Evolutionary conservation across 2,113 vertebrate genomes (phyloP).

Genomic region (Anguilla japonica): DNA sequence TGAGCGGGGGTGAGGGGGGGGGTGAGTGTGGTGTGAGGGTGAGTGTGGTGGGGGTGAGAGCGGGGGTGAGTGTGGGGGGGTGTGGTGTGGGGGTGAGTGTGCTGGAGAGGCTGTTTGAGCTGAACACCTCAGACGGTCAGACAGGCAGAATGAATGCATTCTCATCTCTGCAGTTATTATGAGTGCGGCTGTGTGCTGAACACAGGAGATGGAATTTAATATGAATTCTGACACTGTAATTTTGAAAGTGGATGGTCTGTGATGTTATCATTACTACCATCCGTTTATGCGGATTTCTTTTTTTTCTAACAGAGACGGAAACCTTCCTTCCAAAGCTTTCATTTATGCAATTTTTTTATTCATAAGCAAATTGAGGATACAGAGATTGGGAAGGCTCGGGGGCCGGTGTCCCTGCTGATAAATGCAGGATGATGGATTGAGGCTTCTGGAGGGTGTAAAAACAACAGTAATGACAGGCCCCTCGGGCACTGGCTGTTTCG

Average conservation of each 20-base stretch:
- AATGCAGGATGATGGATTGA: constrained; percentile 24
- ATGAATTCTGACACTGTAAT: background rate
- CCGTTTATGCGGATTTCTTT: background rate
- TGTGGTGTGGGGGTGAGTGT: too few relatives aligned
- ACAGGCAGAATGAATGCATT: too few relatives aligned
- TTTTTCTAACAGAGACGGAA: background rate
- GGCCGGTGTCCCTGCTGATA: constrained; percentile 13
- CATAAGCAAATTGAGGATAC: constrained; percentile 14
- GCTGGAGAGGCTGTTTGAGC: too few relatives aligned
- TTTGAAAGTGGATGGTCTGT: background rate
- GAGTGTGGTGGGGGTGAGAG: too few relatives aligned
- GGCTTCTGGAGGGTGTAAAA: constrained; percentile 4
- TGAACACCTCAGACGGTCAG: too few relatives aligned
- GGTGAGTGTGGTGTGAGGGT: too few relatives aligned
- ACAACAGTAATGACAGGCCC: background rate
- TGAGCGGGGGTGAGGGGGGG: too few relatives aligned
- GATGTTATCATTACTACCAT: background rate
- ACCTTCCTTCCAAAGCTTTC: background rate
- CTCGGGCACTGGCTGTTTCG: background rate
- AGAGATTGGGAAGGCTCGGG: constrained; percentile 3
- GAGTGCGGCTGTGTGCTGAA: background rate
- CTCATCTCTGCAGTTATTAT: too few relatives aligned
- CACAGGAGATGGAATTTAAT: background rate
- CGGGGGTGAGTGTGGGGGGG: too few relatives aligned
- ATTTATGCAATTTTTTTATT: constrained; percentile 20